These are phyloP conservation scores for Cololabis saira DNA, from an alignment of 2,113 vertebrate species.

Conservation along the genomic window DNA sequence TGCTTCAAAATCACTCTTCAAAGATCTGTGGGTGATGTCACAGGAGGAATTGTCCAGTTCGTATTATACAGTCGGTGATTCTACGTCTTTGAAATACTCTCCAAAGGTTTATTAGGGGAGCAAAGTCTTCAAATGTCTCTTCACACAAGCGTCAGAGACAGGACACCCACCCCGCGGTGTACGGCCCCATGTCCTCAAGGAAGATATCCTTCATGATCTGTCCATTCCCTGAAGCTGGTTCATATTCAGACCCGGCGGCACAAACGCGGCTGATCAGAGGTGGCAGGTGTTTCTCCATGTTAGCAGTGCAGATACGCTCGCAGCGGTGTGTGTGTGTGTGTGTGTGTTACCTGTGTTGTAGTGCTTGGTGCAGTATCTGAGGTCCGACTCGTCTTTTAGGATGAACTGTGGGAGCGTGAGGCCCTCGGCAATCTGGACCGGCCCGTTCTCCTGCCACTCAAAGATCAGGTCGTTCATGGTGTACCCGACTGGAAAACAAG, in stretches of 20 bases:
- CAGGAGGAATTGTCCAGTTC: no score
- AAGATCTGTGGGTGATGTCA: no score
- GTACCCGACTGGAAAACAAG: constrained; percentile 88
- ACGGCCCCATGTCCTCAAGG: not conserved
- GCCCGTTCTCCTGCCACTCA: constrained; percentile 97
- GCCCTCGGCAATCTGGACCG: constrained; percentile 96
- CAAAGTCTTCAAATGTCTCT: no score
- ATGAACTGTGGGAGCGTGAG: constrained; percentile 97
- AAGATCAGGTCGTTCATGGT: constrained; percentile 99
- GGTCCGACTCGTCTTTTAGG: constrained; percentile 94
- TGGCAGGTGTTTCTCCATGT: constrained; percentile 19
- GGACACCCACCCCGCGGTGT: no score
- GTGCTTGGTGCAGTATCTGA: constrained; percentile 94
- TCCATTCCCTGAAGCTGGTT: not conserved
- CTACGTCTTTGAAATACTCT: no score
- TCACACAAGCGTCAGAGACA: no score
- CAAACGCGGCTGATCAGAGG: constrained; percentile 15
- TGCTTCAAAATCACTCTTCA: no score
- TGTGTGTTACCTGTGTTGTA: constrained; percentile 91
- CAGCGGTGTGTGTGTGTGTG: constrained; percentile 10
- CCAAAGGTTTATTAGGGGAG: no score
- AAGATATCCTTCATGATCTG: no score
- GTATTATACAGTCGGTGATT: no score
- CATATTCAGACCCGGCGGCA: not conserved
- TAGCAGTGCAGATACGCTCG: not conserved